These are phyloP conservation scores for Tapera naevia DNA, from an alignment of 2,797 vertebrate species.

Conservation along the genomic window DNA sequence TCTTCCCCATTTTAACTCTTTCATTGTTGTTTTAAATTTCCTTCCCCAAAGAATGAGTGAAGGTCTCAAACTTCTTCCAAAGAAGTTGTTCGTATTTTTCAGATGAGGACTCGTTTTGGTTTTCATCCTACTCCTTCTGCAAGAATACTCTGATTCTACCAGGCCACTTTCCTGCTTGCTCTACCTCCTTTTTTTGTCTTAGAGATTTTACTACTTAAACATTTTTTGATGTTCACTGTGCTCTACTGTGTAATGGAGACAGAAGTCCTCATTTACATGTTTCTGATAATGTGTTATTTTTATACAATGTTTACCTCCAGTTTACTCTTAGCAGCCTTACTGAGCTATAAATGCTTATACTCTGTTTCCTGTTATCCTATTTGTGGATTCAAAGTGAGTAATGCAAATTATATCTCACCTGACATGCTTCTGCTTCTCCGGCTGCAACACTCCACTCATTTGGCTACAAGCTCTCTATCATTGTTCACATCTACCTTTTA, in stretches of 20 bases:
- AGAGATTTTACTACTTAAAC: not conserved
- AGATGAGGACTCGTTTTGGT: not conserved
- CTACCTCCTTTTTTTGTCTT: not conserved
- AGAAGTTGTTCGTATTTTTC: not conserved
- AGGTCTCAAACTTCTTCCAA: not conserved
- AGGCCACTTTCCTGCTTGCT: not conserved
- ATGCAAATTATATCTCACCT: not conserved
- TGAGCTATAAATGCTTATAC: not conserved
- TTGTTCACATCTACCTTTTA: not conserved
- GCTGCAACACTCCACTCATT: not conserved
- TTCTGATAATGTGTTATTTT: not conserved
- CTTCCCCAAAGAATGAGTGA: not conserved
- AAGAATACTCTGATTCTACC: not conserved
- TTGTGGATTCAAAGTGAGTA: not conserved
- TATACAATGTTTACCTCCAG: not conserved
- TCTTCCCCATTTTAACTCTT: not conserved
- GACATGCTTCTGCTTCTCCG: not conserved
- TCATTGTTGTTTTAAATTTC: not conserved
- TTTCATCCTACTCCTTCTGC: not conserved
- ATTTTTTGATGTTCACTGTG: not conserved
- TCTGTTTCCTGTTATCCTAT: not conserved
- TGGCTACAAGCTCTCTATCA: not conserved
- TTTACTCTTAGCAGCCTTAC: not conserved
- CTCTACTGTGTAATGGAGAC: not conserved
- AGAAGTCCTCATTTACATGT: not conserved